phyloP scores from a whole-genome alignment of 2,113 vertebrate species.

The Mustela lutreola region DNA sequence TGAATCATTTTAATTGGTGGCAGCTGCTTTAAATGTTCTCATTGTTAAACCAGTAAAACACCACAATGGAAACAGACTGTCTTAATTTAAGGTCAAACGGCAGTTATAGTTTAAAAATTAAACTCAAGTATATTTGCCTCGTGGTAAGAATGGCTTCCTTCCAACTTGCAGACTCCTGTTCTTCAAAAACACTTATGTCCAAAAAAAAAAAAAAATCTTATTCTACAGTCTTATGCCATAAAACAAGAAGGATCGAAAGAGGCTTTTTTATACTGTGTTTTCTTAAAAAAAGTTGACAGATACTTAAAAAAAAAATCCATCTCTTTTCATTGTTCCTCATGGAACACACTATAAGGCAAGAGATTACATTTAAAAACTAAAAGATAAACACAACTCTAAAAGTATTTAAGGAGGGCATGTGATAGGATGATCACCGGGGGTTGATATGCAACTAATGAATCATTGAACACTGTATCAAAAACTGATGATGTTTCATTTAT shows the following conservation, averaged over 20 bases:
- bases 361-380: conserved; percentile 60
- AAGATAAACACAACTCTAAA: conserved; percentile 52
- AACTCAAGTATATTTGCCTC: conserved; percentile 75
- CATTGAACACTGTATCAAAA: not conserved
- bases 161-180: conserved; percentile 64
- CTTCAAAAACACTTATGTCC: conserved; percentile 57
- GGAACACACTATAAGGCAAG: conserved; percentile 16
- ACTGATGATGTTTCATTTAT: not conserved
- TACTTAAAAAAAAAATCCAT: conserved; percentile 50
- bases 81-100: conserved; percentile 77
- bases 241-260: conserved; percentile 55
- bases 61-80: conserved; percentile 73
- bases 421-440: not conserved
- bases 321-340: conserved; percentile 46
- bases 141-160: conserved; percentile 64
- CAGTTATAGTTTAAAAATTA: conserved; percentile 78
- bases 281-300: conserved; percentile 44
- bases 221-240: conserved; percentile 3
- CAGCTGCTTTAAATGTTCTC: conserved; percentile 78
- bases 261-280: conserved; percentile 19
- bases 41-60: conserved; percentile 71
- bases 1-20: conserved; percentile 74
- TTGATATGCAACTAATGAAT: not conserved
- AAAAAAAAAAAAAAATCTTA: not conserved
- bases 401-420: not conserved